Percentiles rank a stretch among this genome's conserved stretches.
phyloP scores from a whole-genome alignment of 2,113 vertebrate genomes.

The Eidolon helvum region DNA sequence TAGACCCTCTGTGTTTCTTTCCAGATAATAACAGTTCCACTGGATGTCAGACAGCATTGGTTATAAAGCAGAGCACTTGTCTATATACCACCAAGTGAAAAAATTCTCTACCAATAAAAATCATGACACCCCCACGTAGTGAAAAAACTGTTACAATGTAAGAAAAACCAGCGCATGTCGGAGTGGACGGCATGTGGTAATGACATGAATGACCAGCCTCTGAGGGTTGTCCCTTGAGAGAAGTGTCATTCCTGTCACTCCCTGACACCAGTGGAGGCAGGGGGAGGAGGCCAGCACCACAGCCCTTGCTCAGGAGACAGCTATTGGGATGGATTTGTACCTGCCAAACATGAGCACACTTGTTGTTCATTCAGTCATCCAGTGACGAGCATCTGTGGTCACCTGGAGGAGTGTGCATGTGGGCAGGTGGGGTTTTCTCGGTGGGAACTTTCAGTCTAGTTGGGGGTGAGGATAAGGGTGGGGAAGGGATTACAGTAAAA shows the following conservation, averaged over 20 bases:
- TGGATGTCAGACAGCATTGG: neutral
- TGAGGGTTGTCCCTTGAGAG: neutral
- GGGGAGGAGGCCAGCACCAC: neutral
- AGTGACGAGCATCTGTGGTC: neutral
- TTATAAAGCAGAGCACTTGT: neutral
- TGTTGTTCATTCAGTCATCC: neutral
- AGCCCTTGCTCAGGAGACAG: neutral
- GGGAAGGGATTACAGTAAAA: neutral
- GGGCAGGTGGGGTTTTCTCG: neutral
- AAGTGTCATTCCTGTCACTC: neutral
- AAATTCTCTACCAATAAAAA: neutral
- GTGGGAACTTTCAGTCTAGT: neutral
- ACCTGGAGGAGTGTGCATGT: neutral
- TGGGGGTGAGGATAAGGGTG: neutral
- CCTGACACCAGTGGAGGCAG: neutral
- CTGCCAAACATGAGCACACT: neutral
- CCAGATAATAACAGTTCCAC: neutral
- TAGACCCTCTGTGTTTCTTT: neutral
- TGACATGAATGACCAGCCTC: fast-evolving
- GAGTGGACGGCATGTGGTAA: too few species aligned
- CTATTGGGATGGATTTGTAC: neutral
- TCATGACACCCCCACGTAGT: too few species aligned
- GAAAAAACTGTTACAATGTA: neutral
- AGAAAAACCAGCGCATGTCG: too few species aligned
- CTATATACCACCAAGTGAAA: neutral